These are phyloP conservation scores for Apotomis turbidana DNA, from an alignment of 2,888 invertebrate genomes.

Conservation along the genomic window DNA sequence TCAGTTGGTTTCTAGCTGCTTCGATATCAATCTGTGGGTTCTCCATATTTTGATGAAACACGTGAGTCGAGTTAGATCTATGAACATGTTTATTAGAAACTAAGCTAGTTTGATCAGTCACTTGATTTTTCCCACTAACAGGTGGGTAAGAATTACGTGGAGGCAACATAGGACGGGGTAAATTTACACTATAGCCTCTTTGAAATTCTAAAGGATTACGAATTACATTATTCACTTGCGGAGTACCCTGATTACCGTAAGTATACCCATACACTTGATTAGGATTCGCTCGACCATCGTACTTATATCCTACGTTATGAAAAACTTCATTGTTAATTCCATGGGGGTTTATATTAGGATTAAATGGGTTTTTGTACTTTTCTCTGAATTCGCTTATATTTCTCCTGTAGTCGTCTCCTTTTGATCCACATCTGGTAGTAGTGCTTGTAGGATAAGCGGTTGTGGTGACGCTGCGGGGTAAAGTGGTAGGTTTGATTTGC, in stretches of 20 bases:
- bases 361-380: constrained; percentile 85
- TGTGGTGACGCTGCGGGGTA: constrained; percentile 79
- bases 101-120: constrained; percentile 78
- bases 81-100: constrained; percentile 83
- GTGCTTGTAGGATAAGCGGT: constrained; percentile 76
- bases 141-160: constrained; percentile 86
- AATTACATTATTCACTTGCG: constrained; percentile 78
- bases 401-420: constrained; percentile 83
- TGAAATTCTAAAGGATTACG: constrained; percentile 83
- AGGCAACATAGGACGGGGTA: constrained; percentile 84
- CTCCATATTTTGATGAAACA: constrained; percentile 78
- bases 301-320: constrained; percentile 76
- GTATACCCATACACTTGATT: constrained; percentile 80
- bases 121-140: constrained; percentile 82
- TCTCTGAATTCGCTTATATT: constrained; percentile 86
- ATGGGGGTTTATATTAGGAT: constrained; percentile 64
- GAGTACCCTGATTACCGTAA: constrained; percentile 83
- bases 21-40: constrained; percentile 73
- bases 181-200: constrained; percentile 82
- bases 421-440: constrained; percentile 69
- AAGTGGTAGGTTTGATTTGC: constrained; percentile 76
- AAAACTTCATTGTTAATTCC: constrained; percentile 76
- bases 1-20: constrained; percentile 75
- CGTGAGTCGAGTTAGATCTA: constrained; percentile 85
- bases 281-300: constrained; percentile 73